Percentiles rank a stretch among this genome's conserved stretches.
These are phyloP conservation scores for Microtus montanus DNA, from an alignment of 2,113 vertebrate genomes.

Conservation along the genomic window DNA sequence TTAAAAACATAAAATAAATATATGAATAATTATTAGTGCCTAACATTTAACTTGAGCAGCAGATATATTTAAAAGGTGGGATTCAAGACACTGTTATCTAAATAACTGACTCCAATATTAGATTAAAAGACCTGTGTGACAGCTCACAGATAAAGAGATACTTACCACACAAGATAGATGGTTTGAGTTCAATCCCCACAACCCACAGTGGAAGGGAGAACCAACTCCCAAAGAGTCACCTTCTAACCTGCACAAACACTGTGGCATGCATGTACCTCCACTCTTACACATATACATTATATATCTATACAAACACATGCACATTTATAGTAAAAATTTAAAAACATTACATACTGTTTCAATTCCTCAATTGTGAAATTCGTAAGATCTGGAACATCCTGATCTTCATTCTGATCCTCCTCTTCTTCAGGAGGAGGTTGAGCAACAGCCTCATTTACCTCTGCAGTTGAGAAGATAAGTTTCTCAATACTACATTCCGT, in stretches of 20 bases:
- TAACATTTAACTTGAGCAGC: constrained; percentile 40
- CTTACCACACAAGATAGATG: neutral
- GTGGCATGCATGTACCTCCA: neutral
- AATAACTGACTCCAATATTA: constrained; percentile 46
- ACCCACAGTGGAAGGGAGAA: neutral
- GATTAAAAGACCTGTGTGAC: neutral
- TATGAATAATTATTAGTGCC: neutral
- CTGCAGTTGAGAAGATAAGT: constrained; percentile 78
- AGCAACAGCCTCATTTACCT: constrained; percentile 82
- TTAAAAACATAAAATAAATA: constrained; percentile 44
- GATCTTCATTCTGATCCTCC: constrained; percentile 90
- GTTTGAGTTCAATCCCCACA: neutral
- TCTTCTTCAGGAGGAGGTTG: constrained; percentile 88
- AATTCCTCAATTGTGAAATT: constrained; percentile 94
- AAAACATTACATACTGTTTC: constrained; percentile 91
- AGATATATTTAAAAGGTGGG: neutral
- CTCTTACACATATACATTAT: neutral
- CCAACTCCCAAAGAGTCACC: no score
- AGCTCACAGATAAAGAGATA: neutral
- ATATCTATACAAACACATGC: neutral
- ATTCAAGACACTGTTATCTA: neutral
- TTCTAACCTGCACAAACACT: neutral
- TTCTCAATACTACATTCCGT: constrained; percentile 46
- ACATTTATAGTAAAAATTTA: neutral
- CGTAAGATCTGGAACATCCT: constrained; percentile 94